Evolutionary conservation across 1,140 invertebrate genomes (phyloP).

Genomic region (Cecropterus lyciades): DNA sequence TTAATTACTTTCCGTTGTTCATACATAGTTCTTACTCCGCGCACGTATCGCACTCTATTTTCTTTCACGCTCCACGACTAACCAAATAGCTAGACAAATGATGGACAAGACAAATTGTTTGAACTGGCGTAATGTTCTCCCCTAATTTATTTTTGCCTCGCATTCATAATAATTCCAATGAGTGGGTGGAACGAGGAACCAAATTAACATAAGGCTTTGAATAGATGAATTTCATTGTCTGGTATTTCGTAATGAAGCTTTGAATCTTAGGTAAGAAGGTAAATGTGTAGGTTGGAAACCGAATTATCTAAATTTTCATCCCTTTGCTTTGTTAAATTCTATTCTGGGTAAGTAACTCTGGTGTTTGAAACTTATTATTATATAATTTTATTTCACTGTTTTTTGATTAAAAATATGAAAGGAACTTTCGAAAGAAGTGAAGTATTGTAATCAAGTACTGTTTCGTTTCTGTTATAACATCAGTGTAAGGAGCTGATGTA

Average conservation of each 20-base stretch:
- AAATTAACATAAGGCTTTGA: conserved; percentile 24
- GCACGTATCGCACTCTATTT: background rate
- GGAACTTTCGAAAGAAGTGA: too few species aligned
- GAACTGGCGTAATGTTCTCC: conserved; percentile 19
- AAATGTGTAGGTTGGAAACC: background rate
- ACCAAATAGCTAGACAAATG: conserved; percentile 33
- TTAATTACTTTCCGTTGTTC: too few species aligned
- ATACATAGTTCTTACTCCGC: background rate
- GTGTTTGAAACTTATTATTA: too few species aligned
- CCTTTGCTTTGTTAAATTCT: too few species aligned
- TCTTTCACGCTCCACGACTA: background rate
- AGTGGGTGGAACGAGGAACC: background rate
- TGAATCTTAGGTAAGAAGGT: conserved; percentile 11
- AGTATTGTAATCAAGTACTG: too few species aligned
- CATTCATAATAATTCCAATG: conserved; percentile 27
- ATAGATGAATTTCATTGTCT: conserved; percentile 26
- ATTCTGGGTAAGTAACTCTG: too few species aligned
- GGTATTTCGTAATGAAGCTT: conserved; percentile 1
- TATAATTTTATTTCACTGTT: too few species aligned
- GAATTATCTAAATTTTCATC: too few species aligned
- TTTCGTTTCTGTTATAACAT: too few species aligned
- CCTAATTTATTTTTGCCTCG: conserved; percentile 21
- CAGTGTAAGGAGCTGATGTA: too few species aligned
- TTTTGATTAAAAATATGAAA: too few species aligned
- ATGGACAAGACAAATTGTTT: conserved; percentile 36